These are phyloP conservation scores for Microctonus aethiopoides DNA, from an alignment of 2,888 invertebrate species.

Conservation along the genomic window DNA sequence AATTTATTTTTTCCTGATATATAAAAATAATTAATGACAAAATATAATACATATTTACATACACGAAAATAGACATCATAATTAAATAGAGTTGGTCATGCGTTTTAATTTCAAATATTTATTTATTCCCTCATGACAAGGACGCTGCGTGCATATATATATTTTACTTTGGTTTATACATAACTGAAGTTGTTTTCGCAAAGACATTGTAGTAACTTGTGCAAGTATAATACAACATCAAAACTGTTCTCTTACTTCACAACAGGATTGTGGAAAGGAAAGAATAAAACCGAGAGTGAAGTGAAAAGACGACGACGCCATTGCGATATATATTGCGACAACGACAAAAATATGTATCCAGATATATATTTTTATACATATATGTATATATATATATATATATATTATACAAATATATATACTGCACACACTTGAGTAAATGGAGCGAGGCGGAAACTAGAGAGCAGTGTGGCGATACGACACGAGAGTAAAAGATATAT, in stretches of 20 bases:
- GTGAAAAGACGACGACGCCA: background rate
- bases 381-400: background rate
- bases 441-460: constrained; percentile 17
- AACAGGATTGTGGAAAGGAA: background rate
- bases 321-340: constrained; percentile 1
- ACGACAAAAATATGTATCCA: background rate
- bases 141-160: background rate
- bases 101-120: background rate
- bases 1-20: background rate
- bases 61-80: background rate
- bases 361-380: no score
- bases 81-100: constrained; percentile 9
- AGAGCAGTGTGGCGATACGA: background rate
- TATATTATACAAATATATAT: background rate
- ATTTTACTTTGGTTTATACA: background rate
- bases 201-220: background rate
- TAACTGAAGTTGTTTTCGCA: background rate
- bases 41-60: no score
- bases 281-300: background rate
- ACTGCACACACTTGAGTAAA: background rate
- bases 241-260: constrained; percentile 1
- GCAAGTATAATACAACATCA: constrained; percentile 7
- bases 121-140: background rate
- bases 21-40: no score
- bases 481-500: constrained; percentile 15